Evolutionary conservation across 1,140 invertebrate species (phyloP), one percentile per base, ranked within the genome.

Genomic region (Megalopta genalis): DNA sequence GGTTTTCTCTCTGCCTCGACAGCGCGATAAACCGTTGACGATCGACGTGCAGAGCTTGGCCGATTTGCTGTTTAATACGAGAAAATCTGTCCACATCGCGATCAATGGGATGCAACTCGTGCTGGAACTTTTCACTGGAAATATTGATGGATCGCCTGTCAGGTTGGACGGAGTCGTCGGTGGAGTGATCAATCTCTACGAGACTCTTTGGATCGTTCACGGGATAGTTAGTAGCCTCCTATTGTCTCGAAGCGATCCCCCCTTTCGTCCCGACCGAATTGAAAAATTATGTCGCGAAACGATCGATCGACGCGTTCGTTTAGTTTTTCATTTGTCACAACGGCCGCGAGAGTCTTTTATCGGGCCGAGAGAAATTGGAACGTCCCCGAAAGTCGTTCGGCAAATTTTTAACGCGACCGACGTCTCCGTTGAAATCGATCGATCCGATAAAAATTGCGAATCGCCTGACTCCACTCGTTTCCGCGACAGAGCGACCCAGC

Each of bases 81-180:
- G 39, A 37, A 52, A 52, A 23, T 77, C 68, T 37, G 25, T 63
- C 12, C 39, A 21, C 32, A 57, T 16, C n/a, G 54, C 46, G 32
- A 65, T 49, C 42, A 78, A 72, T 18, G 85, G 12, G 54, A 77
- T 87, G 65, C 75, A 80, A 74, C 72, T 88, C 32, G 27, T 66
- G 49, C 52, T 70, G 42, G 81, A 83, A 54, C 59, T 88, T 49
- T 75, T 88, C 54, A 81, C 52, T 39, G 68, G 66, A 70, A 79
- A 79, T 63, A 46, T 60, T 54, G 68, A 78, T 8, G 66, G 49
- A 23, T 66, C 39, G 8, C 49, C 46, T 25, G n/a, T 86, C 32
- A 59, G 60, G 23, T 37, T 88, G 18, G 14, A 70, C 64, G 39
- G 57, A 21, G 46, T 79, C 21, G 16, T 18, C 12, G 27, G 70